Evolutionary conservation across 2,797 vertebrate genomes (phyloP).

Genomic region (Bufotes viridis): DNA sequence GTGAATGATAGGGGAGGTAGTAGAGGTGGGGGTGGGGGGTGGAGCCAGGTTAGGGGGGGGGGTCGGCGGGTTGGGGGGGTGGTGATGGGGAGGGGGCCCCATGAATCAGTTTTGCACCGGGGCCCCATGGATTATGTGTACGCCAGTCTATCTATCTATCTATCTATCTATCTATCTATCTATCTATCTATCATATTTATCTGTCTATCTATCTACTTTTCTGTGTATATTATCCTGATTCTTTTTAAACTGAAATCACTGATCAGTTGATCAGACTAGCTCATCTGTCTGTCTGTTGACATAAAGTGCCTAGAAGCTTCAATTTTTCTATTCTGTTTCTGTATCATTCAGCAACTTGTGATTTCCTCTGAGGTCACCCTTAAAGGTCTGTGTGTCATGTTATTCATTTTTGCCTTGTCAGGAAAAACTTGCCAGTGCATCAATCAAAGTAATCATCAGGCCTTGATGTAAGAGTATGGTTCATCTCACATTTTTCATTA

Average conservation of each 20-base stretch:
- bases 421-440: slow-evolving; percentile 79
- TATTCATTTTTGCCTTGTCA: slow-evolving; percentile 86
- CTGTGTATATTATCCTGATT: slow-evolving; percentile 34
- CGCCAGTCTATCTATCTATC: background rate
- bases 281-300: slow-evolving; percentile 75
- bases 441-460: slow-evolving; percentile 84
- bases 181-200: background rate
- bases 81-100: too few relatives aligned
- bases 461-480: slow-evolving; percentile 77
- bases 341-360: slow-evolving; percentile 75
- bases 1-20: too few relatives aligned
- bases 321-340: slow-evolving; percentile 72
- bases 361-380: slow-evolving; percentile 82
- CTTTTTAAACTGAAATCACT: slow-evolving; percentile 64
- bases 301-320: slow-evolving; percentile 68
- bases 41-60: too few relatives aligned
- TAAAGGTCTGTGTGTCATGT: slow-evolving; percentile 79
- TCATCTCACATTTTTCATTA: slow-evolving; percentile 86
- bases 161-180: background rate
- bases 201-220: background rate
- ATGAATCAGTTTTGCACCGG: too few relatives aligned
- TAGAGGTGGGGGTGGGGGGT: too few relatives aligned
- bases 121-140: too few relatives aligned
- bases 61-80: too few relatives aligned
- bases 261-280: slow-evolving; percentile 69